phyloP scores from a whole-genome alignment of 2,113 vertebrate species.

The Scalopus aquaticus region DNA sequence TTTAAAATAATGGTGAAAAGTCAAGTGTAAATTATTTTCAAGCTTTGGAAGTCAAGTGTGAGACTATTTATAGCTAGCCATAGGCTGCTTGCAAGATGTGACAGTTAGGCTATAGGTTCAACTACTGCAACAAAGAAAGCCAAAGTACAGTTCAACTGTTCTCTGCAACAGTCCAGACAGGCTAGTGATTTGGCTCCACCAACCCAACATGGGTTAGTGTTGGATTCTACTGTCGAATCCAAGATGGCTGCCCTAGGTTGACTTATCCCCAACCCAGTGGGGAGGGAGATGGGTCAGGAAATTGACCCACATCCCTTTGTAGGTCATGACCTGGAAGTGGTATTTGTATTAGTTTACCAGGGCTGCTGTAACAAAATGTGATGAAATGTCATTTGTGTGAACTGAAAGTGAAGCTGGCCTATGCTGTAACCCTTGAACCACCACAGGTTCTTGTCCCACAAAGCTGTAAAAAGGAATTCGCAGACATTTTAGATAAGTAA shows the following conservation, averaged over 20 bases:
- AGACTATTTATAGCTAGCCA: neutral
- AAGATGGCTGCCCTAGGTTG: neutral
- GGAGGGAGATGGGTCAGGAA: neutral
- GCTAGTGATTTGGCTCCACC: neutral
- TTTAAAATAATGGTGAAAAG: neutral
- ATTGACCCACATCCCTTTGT: neutral
- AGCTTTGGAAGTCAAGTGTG: neutral
- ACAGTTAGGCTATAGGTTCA: neutral
- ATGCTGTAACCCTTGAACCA: too few relatives aligned
- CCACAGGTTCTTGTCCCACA: too few relatives aligned
- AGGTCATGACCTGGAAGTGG: neutral
- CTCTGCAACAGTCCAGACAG: neutral
- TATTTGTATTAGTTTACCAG: neutral
- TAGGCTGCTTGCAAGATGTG: neutral
- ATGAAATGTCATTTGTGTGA: too few relatives aligned
- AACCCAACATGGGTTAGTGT: rapidly evolving
- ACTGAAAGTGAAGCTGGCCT: too few relatives aligned
- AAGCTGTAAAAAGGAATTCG: too few relatives aligned
- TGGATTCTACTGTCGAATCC: neutral
- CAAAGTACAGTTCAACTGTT: neutral
- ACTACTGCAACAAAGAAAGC: neutral
- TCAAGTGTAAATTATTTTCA: neutral
- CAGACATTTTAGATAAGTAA: too few relatives aligned
- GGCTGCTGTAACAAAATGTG: neutral
- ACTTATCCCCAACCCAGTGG: neutral